Base-by-base conservation (phyloP, 2,888 invertebrate species). In the Rotaria sp. region DNA sequence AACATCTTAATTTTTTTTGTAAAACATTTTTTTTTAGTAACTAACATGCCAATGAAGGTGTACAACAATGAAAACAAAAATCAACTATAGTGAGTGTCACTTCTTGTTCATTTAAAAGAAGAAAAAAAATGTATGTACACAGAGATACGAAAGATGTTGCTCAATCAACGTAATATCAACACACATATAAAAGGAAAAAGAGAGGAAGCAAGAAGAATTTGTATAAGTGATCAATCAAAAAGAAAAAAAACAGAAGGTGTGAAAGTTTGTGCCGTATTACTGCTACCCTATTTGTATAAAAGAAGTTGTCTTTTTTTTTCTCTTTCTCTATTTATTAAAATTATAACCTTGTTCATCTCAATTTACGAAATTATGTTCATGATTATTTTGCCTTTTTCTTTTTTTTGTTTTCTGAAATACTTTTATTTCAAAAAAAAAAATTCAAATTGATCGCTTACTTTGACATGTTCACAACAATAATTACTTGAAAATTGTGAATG, bases 311-410 rank as follows among this genome's bases (percentile, higher is more conserved):
- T 7, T 67, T 35, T 35, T 21, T 30, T 21, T 21, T 59, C 21
- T 21, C 35, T 35, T 67, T 21, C 35, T 35, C 67, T 67, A 21
- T 30, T 11, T 38, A 67, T 67, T 67, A 67, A 35, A 67, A 67
- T 21, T 67, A 67, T 67, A 67, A 67, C 30, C 35, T 67, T 67
- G 30, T 67, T 67, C 67, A 67, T 67, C 67, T 38, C 67, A 67
- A 67, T 18, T 67, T 67, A 21, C 21, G 67, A 67, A 5, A 67
- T 67, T 26, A 18, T 67, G 3, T 67, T 15, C 30, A 18, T 59
- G 30, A 59, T 30, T 11, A 59, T 59, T 59, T n/a, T 59, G 13
- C 18, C 10, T 45, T 11, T 13, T 45, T 8, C 15, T 50, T 50
- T 18, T 18, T 45, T 11, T 13, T 45, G 45, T 50, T 50, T 50